Evolutionary conservation across 2,888 invertebrate species (phyloP).

Genomic region (Timema cristinae): DNA sequence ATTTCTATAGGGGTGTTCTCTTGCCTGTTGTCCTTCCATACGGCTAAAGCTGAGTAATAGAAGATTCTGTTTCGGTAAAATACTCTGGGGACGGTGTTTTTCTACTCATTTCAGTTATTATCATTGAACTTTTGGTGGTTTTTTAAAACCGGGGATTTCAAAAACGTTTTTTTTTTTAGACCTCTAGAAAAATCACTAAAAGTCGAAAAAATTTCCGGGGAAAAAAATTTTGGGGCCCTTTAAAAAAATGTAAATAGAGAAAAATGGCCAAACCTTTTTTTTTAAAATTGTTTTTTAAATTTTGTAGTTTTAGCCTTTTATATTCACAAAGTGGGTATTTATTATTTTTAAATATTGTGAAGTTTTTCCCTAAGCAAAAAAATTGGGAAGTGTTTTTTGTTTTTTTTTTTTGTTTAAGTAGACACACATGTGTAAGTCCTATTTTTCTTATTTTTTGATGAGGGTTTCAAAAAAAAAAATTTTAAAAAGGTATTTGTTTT

Average conservation of each 20-base stretch:
- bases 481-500: too few species aligned
- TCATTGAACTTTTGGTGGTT: neutral
- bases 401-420: too few species aligned
- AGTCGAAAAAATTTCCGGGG: neutral
- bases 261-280: neutral
- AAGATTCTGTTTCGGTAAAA: neutral
- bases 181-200: neutral
- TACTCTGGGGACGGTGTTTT: slow-evolving; percentile 10
- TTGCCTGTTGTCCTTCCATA: neutral
- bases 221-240: neutral
- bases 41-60: neutral
- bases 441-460: too few species aligned
- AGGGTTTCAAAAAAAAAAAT: too few species aligned
- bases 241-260: neutral
- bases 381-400: too few species aligned
- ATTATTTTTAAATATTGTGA: too few species aligned
- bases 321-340: neutral
- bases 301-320: neutral
- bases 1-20: neutral
- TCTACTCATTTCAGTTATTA: slow-evolving; percentile 1
- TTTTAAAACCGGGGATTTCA: neutral
- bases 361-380: too few species aligned
- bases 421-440: too few species aligned
- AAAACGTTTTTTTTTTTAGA: neutral
- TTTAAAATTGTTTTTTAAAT: neutral